These are phyloP conservation scores for Atrina japonica DNA, from an alignment of 2,888 invertebrate genomes.

Conservation along the genomic window DNA sequence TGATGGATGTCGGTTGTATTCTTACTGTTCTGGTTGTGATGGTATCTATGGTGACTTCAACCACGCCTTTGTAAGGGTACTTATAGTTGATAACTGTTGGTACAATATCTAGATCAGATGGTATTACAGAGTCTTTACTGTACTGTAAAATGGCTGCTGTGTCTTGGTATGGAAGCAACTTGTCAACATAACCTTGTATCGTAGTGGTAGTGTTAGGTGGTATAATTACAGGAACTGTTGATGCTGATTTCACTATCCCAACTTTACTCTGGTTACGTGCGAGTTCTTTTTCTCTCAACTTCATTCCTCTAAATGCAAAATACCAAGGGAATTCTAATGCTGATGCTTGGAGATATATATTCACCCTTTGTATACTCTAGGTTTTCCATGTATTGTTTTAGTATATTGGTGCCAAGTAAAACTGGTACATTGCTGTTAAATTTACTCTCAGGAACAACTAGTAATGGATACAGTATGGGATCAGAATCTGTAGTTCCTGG, in stretches of 20 bases:
- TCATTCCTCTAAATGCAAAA: constrained; percentile 6
- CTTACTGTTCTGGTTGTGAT: constrained; percentile 17
- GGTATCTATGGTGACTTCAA: constrained; percentile 3
- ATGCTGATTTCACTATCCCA: constrained; percentile 13
- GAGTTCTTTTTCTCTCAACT: constrained; percentile 17
- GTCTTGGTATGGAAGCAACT: constrained; percentile 9
- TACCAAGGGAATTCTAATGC: constrained; percentile 4
- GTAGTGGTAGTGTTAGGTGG: constrained; percentile 7
- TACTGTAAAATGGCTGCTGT: constrained; percentile 10
- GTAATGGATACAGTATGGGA: not conserved
- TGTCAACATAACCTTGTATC: constrained; percentile 18
- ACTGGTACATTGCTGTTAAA: constrained; percentile 9
- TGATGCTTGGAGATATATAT: constrained; percentile 1
- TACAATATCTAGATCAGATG: constrained; percentile 18
- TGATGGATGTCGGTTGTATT: not conserved
- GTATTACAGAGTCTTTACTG: constrained; percentile 1
- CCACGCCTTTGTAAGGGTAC: constrained; percentile 4
- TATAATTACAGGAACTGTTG: not conserved
- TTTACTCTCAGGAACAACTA: constrained; percentile 5
- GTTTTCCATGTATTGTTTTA: not conserved
- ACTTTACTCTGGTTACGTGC: not conserved
- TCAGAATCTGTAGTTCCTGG: not conserved
- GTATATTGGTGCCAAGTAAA: constrained; percentile 7
- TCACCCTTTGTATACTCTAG: not conserved
- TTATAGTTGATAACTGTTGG: constrained; percentile 3